Evolutionary conservation across 2,888 invertebrate genomes (phyloP), one percentile per base, ranked within the genome.

Genomic region (Eupeodes latifasciatus): DNA sequence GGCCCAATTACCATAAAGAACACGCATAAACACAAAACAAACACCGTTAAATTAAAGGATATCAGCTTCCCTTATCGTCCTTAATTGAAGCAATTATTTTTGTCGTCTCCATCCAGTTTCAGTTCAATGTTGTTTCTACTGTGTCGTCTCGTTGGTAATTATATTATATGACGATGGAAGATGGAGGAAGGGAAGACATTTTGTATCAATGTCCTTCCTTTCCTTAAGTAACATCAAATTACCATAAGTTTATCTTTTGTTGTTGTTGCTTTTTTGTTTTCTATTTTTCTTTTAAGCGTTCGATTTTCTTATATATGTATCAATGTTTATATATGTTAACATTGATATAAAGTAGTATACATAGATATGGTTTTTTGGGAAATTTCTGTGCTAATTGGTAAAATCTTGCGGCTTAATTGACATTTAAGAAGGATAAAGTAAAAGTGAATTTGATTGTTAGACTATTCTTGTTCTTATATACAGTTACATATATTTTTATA

Each of bases 31-130:
- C 67, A 69, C 53, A 36, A 69, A 69, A 40, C 69, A 69, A 69
- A 53, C 55, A 71, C 55, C 11, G 36, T 55, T 55, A 71, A 71
- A 71, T 71, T 55, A 71, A 55, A 71, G 55, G 55, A 71, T 71
- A 71, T 71, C 71, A 55, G 19, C 71, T 55, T 44, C 55, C 44
- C 19, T 55, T 55, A 55, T 71, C 55, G 71, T 49, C 19, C 34
- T 44, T 71, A 71, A 71, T 71, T 71, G 55, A 40, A 40, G 53
- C 69, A 69, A 69, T 69, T 69, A 69, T 40, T 40, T 67, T 55
- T 69, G 53, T 55, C 69, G 40, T 40, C 40, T 40, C 40, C 40
- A 40, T 40, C 27, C 27, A 27, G 27, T 27, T 69, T 36, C 11
- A 53, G 40, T 55, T 71, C 19, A 19, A 55, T 55, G n/a, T 71